These are phyloP conservation scores for Urocyon cinereoargenteus DNA, from an alignment of 2,797 vertebrate species.

Conservation along the genomic window DNA sequence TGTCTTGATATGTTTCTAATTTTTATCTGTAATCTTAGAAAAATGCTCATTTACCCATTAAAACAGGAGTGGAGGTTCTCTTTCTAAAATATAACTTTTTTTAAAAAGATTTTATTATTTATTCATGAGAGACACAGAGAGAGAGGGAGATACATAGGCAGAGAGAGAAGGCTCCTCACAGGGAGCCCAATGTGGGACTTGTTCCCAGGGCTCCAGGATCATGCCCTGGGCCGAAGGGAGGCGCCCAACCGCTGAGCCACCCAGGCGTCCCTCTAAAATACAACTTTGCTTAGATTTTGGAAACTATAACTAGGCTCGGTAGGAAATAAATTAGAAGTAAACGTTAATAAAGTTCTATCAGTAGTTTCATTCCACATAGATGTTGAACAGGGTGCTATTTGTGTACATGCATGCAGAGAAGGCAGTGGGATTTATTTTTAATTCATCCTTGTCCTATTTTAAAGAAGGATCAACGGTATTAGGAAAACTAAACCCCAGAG, in stretches of 20 bases:
- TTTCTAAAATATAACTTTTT: constrained; percentile 41
- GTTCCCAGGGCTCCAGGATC: too few relatives aligned
- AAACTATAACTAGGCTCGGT: background rate
- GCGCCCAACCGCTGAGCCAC: too few relatives aligned
- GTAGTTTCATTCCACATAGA: background rate
- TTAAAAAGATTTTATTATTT: too few relatives aligned
- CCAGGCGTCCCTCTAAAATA: background rate
- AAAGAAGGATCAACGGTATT: background rate
- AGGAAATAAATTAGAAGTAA: constrained; percentile 47
- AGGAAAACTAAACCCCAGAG: background rate
- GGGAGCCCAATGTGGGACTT: too few relatives aligned
- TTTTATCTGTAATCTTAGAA: constrained; percentile 49
- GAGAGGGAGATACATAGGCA: too few relatives aligned
- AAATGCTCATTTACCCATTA: constrained; percentile 48
- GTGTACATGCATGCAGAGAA: background rate
- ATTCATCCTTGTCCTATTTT: constrained; percentile 23
- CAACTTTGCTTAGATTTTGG: background rate
- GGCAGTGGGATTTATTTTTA: constrained; percentile 8
- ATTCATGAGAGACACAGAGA: too few relatives aligned
- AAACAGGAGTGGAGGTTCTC: background rate
- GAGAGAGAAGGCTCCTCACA: too few relatives aligned
- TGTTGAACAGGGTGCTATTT: background rate
- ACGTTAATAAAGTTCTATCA: background rate
- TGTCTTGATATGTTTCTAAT: constrained; percentile 18
- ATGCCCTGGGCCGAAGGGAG: too few relatives aligned